Conservation (phyloP, 2,113 vertebrate genomes). For the Aegypius monachus region DNA sequence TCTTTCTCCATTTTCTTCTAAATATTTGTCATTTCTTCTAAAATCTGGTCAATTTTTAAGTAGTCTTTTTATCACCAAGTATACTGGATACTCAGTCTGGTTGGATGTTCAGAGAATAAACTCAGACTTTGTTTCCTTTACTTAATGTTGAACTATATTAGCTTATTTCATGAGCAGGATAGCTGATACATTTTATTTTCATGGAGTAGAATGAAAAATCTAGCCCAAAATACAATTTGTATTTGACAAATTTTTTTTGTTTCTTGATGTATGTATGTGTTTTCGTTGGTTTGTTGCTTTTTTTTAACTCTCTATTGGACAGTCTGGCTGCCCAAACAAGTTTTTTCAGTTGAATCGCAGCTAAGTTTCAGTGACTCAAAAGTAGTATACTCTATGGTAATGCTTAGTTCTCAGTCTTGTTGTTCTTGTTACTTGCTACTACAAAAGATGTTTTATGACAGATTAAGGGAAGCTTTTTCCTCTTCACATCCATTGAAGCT, state of each 20-base stretch:
- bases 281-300: neutral
- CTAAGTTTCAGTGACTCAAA: neutral
- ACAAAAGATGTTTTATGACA: conserved; percentile 40
- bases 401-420: neutral
- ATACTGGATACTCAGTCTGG: neutral
- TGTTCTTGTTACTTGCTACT: neutral
- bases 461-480: conserved; percentile 23
- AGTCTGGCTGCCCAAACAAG: neutral
- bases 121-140: neutral
- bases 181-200: neutral
- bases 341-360: neutral
- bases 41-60: neutral
- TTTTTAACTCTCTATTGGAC: neutral
- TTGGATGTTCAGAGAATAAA: neutral
- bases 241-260: neutral
- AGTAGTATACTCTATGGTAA: neutral
- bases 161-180: neutral
- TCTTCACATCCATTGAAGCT: neutral
- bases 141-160: neutral
- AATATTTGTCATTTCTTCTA: neutral
- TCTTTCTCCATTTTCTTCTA: neutral
- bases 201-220: neutral
- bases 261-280: rapidly evolving
- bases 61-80: neutral
- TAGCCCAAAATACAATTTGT: neutral